Conservation (phyloP, 2,797 vertebrate species). For the Argya squamiceps region DNA sequence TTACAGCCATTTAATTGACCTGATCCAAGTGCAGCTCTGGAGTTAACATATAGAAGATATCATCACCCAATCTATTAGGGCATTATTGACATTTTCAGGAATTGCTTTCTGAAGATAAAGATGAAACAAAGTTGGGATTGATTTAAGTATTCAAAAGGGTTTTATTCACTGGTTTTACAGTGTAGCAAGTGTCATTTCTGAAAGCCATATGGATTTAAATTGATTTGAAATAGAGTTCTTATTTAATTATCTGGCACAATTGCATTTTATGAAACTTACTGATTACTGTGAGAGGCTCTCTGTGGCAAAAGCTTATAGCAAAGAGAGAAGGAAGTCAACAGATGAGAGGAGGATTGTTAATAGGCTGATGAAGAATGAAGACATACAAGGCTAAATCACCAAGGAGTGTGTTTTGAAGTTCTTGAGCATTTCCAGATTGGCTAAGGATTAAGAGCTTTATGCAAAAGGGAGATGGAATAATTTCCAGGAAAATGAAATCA, state of each 20-base stretch:
- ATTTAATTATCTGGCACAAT: slow-evolving; percentile 38
- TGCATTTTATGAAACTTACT: slow-evolving; percentile 12
- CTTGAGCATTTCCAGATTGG: background rate
- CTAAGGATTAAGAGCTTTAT: background rate
- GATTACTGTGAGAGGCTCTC: slow-evolving; percentile 15
- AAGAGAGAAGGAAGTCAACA: background rate
- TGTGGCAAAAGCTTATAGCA: background rate
- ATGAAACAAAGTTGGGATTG: slow-evolving; percentile 58
- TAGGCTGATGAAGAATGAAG: background rate
- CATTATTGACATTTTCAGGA: slow-evolving; percentile 41
- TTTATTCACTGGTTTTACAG: slow-evolving; percentile 5
- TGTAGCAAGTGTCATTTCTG: background rate
- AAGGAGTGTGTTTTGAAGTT: slow-evolving; percentile 12
- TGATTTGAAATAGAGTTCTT: slow-evolving; percentile 33
- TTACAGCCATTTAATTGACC: slow-evolving; percentile 20
- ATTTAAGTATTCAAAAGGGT: slow-evolving; percentile 38
- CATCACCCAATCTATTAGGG: slow-evolving; percentile 15
- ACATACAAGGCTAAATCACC: background rate
- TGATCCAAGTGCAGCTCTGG: background rate
- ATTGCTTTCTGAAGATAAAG: slow-evolving; percentile 54
- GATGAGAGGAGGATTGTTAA: background rate
- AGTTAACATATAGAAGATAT: slow-evolving; percentile 2
- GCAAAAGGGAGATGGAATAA: background rate
- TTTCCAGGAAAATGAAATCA: background rate
- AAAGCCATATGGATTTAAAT: slow-evolving; percentile 23